A percentile compares a stretch with the other conserved stretches of the same genome.
Conservation (phyloP, 2,888 invertebrate species). For the Toxonevra muliebris region DNA sequence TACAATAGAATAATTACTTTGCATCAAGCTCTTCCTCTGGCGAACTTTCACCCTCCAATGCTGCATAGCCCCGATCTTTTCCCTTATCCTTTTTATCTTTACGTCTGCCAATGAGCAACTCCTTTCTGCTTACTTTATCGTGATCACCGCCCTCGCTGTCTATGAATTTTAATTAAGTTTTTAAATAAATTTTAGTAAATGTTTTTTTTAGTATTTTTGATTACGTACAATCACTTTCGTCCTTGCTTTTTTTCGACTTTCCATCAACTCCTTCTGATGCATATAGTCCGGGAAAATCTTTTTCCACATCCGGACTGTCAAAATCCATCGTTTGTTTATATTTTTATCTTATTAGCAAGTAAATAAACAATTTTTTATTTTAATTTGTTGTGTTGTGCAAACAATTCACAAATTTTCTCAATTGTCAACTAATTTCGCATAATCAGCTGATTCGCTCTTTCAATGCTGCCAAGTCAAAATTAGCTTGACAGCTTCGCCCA, state of each 20-base stretch:
- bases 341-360: constrained; percentile 20
- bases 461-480: no score
- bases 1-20: constrained; percentile 68
- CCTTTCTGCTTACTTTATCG: constrained; percentile 82
- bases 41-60: constrained; percentile 87
- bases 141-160: constrained; percentile 82
- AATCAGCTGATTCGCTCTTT: no score
- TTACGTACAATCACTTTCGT: constrained; percentile 83
- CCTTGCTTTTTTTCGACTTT: constrained; percentile 67
- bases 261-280: constrained; percentile 74
- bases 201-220: constrained; percentile 17
- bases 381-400: constrained; percentile 12
- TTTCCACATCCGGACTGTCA: constrained; percentile 85
- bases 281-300: constrained; percentile 89
- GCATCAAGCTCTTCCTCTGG: constrained; percentile 87
- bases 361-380: neutral
- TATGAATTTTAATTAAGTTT: constrained; percentile 55
- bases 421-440: constrained; percentile 5
- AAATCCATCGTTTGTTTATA: constrained; percentile 56
- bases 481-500: no score
- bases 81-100: constrained; percentile 85
- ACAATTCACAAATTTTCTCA: constrained; percentile 27
- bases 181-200: neutral
- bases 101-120: constrained; percentile 77
- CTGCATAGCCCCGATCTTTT: constrained; percentile 90